Conservation (phyloP, 2,797 vertebrate species). For the Cirrhinus molitorella region DNA sequence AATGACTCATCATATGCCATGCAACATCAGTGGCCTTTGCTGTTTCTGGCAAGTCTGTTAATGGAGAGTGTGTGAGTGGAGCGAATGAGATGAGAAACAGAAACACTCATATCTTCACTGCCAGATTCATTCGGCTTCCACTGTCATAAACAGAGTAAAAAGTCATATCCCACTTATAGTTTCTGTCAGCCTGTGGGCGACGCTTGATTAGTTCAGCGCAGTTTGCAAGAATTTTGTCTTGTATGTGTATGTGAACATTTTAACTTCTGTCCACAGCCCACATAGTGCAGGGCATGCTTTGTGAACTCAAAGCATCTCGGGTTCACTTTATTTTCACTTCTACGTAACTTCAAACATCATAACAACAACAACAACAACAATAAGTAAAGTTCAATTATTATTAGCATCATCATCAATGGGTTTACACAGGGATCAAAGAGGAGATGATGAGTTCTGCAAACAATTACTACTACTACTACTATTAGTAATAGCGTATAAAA, state of each 20-base stretch:
- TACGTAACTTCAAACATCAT: neutral
- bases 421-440: neutral
- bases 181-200: conserved; percentile 19
- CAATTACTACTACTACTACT: too few species aligned
- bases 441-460: too few species aligned
- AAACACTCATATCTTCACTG: conserved; percentile 27
- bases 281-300: neutral
- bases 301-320: neutral
- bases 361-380: neutral
- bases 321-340: neutral
- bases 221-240: conserved; percentile 26
- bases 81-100: conserved; percentile 5
- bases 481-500: too few species aligned
- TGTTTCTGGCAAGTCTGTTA: conserved; percentile 24
- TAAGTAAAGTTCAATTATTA: neutral
- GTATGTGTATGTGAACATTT: neutral
- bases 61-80: conserved; percentile 2
- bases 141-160: conserved; percentile 9
- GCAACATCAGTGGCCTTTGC: conserved; percentile 28
- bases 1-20: conserved; percentile 15
- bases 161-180: conserved; percentile 21
- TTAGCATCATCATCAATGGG: neutral
- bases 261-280: neutral
- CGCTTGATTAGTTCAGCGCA: conserved; percentile 11
- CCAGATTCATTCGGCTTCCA: conserved; percentile 27